phyloP scores from a whole-genome alignment of 2,888 invertebrate genomes.

The Oxystoma pomonae region DNA sequence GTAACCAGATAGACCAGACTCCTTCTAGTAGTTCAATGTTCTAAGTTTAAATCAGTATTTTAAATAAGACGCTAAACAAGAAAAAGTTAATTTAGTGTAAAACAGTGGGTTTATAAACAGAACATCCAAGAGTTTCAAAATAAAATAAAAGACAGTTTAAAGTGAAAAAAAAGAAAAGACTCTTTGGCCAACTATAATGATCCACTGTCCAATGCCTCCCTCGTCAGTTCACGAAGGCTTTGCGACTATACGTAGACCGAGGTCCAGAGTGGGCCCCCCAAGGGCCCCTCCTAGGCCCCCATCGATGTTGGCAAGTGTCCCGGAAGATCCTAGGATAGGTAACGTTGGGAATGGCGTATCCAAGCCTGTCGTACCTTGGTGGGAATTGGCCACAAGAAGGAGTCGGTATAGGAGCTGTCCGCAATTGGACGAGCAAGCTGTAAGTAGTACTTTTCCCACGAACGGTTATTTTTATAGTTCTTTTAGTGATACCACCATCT shows the following conservation, averaged over 20 bases:
- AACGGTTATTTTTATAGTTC: too few species aligned
- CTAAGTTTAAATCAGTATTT: too few species aligned
- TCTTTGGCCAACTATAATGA: not conserved
- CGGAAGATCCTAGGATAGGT: constrained; percentile 58
- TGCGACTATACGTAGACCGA: constrained; percentile 73
- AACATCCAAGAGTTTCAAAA: not conserved
- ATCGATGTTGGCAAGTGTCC: constrained; percentile 43
- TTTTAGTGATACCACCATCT: too few species aligned
- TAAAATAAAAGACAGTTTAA: not conserved
- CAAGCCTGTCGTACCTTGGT: constrained; percentile 79
- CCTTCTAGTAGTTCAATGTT: too few species aligned
- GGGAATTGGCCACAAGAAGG: constrained; percentile 77
- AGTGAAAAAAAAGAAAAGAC: not conserved
- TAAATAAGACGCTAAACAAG: too few species aligned
- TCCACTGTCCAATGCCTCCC: constrained; percentile 34
- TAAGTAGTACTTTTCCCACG: too few species aligned
- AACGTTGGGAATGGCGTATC: not conserved
- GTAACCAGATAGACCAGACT: too few species aligned
- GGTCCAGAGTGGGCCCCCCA: constrained; percentile 42
- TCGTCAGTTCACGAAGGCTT: constrained; percentile 78
- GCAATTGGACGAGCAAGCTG: constrained; percentile 53
- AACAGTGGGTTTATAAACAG: too few species aligned
- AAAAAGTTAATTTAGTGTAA: too few species aligned
- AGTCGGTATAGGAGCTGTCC: constrained; percentile 80
- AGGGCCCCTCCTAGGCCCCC: constrained; percentile 44